phyloP scores from a whole-genome alignment of 2,797 vertebrate species.

The Centropyge bicolor region DNA sequence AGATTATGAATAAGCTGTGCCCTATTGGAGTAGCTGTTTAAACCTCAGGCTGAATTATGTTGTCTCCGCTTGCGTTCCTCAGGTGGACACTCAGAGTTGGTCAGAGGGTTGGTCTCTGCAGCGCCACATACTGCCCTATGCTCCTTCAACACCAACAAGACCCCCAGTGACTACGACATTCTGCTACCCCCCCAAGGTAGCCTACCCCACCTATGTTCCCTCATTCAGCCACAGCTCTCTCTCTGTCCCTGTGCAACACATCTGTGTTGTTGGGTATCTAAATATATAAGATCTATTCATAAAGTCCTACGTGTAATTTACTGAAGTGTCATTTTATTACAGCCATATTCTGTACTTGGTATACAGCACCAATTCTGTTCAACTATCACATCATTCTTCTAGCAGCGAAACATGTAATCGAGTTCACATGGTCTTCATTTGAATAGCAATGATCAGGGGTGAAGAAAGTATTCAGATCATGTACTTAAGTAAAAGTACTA shows the following conservation, averaged over 20 bases:
- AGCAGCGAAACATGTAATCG: neutral
- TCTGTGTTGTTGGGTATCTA: neutral
- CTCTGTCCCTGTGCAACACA: neutral
- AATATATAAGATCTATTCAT: neutral
- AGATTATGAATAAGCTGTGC: too few species aligned
- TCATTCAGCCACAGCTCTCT: neutral
- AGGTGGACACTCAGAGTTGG: constrained; percentile 89
- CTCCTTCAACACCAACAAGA: constrained; percentile 87
- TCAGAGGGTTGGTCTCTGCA: constrained; percentile 45
- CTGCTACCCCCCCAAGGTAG: constrained; percentile 94
- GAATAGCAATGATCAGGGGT: neutral
- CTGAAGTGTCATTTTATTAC: neutral
- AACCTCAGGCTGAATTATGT: neutral
- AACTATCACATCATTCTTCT: neutral
- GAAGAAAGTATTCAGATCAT: neutral
- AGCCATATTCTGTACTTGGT: neutral
- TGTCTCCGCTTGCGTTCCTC: constrained; percentile 80
- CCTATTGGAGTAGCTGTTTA: neutral
- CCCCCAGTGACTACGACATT: constrained; percentile 94
- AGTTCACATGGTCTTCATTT: neutral
- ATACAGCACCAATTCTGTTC: neutral
- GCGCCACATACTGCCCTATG: constrained; percentile 54
- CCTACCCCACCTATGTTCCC: neutral
- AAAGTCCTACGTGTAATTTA: neutral
- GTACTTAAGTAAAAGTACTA: too few species aligned